These are phyloP conservation scores for Sebastes nivosus DNA, from an alignment of 2,797 vertebrate species.

Conservation along the genomic window DNA sequence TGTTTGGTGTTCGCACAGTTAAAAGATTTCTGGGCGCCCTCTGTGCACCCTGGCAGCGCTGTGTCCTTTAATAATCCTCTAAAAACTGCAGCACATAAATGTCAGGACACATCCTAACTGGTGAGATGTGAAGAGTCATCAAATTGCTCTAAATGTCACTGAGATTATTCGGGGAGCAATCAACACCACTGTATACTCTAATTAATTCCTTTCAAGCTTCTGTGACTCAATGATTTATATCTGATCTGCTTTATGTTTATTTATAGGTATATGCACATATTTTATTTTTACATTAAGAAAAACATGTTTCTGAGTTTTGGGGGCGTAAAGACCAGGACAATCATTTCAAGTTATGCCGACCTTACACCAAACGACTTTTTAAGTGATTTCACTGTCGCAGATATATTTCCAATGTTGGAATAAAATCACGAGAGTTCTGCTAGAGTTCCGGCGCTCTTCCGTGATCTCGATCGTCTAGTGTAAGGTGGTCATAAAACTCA, in stretches of 20 bases:
- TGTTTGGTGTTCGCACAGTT: neutral
- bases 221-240: neutral
- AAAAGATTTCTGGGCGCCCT: neutral
- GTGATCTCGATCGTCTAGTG: no score
- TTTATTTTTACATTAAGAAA: neutral
- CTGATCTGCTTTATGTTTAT: neutral
- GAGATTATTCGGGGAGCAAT: conserved; percentile 54
- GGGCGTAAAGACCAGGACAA: neutral
- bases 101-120: conserved; percentile 47
- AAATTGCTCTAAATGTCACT: conserved; percentile 56
- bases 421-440: no score
- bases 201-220: conserved; percentile 26
- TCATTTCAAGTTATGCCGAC: neutral
- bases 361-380: no score
- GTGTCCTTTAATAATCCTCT: conserved; percentile 57
- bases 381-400: no score
- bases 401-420: no score
- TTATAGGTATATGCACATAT: neutral
- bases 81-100: conserved; percentile 52
- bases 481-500: no score
- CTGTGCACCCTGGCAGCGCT: neutral
- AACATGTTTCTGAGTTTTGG: neutral
- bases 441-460: no score
- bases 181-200: conserved; percentile 13
- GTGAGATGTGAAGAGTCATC: conserved; percentile 40